Percentiles rank a stretch among this genome's conserved stretches.
These are phyloP conservation scores for Alethe castanea DNA, from an alignment of 2,113 vertebrate species.

Conservation along the genomic window DNA sequence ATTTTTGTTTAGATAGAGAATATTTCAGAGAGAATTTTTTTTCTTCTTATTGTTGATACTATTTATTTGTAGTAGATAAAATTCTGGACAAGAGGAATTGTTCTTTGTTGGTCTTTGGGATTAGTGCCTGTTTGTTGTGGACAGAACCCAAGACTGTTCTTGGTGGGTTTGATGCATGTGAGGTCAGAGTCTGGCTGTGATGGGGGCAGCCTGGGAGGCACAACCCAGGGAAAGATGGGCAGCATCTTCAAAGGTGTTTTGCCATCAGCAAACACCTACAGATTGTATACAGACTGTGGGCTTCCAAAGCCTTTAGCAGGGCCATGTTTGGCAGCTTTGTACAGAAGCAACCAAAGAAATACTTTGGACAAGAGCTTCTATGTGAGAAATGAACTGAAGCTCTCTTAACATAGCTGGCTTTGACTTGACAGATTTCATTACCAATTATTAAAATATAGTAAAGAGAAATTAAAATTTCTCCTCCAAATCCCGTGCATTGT, in stretches of 20 bases:
- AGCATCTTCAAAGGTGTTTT: background rate
- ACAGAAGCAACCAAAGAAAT: background rate
- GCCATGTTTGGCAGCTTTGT: background rate
- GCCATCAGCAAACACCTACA: background rate
- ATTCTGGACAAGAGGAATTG: background rate
- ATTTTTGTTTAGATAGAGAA: background rate
- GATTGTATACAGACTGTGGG: background rate
- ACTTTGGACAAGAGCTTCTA: background rate
- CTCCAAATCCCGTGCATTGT: background rate
- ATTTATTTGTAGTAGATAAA: background rate
- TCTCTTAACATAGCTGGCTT: background rate
- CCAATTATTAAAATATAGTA: background rate
- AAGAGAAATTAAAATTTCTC: background rate
- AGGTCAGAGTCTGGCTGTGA: background rate
- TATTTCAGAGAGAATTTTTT: background rate
- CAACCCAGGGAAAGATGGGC: background rate
- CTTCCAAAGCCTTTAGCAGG: background rate
- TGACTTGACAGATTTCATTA: background rate
- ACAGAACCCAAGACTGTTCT: background rate
- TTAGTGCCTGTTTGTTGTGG: background rate
- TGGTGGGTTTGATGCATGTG: accelerated
- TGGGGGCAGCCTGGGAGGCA: background rate
- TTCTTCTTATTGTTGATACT: background rate
- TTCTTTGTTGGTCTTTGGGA: background rate
- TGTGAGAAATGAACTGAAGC: background rate